Base-by-base conservation (phyloP, 2,797 vertebrate species). In the Pachyuromys duprasi region DNA sequence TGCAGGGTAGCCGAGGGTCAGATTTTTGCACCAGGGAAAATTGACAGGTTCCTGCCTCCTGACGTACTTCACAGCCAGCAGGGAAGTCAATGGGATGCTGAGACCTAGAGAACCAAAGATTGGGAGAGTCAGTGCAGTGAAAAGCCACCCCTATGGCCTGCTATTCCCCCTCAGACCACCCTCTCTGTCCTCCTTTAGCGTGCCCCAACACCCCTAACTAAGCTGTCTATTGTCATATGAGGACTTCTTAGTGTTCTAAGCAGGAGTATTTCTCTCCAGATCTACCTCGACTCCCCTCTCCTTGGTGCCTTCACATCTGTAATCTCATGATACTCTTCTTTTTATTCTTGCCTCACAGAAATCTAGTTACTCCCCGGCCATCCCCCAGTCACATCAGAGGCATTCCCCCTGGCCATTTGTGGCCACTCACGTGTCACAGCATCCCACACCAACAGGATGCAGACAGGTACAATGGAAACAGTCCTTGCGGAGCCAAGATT, bases 401-500 rank as follows among this genome's bases (percentile, higher is more conserved):
- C 78, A 90, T 63, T 87, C 80, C 84, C 72, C 49, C 75, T 76
- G 81, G 74, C 81, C 2, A 18, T 9, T 70, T 15, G 2, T 18
- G 2, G 65, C 94, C 92, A 99, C 99, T 99, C 97, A 99, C 99
- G 98, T 99, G 97, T 99, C 99, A 0, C 99, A 99, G 99, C 99
- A 99, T 82, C 99, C 99, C 26, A 99, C 99, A 0, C 99, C 99
- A 0, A 99, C 94, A 0, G 99, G 99, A 94, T 99, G 99, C 98
- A 99, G 98, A 96, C 99, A 99, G 98, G 99, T 99, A 98, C 99
- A 99, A 96, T 99, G 99, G 98, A 99, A 98, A 87, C 99, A 99
- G 78, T 99, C 98, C 81, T 98, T 96, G 91, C 99, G 99, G 98
- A 99, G 99, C 99, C 99, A 99, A 0, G 98, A 99, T 76, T 99